These are phyloP conservation scores for Acrocephalus scirpaceus DNA, from an alignment of 2,797 vertebrate genomes.

Conservation along the genomic window DNA sequence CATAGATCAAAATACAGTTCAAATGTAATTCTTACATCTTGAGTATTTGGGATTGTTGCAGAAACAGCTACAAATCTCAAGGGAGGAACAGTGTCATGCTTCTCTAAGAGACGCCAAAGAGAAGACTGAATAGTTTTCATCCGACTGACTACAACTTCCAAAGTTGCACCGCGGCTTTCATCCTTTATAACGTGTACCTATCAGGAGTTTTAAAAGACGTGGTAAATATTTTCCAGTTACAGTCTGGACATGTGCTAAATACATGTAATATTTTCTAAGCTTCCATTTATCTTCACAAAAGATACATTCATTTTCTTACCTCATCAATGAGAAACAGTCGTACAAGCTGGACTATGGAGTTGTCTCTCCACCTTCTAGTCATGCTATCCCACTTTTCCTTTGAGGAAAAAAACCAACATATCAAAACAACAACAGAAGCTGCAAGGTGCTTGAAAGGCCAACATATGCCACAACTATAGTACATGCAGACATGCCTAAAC, in stretches of 20 bases:
- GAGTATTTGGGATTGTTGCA: constrained; percentile 94
- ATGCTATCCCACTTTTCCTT: constrained; percentile 98
- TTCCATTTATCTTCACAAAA: constrained; percentile 16
- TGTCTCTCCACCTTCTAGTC: constrained; percentile 96
- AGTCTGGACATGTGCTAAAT: neutral
- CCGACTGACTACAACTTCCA: constrained; percentile 96
- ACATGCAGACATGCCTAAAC: neutral
- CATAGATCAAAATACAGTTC: neutral
- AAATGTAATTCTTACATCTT: constrained; percentile 85
- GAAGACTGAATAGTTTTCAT: constrained; percentile 93
- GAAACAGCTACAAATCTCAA: constrained; percentile 95
- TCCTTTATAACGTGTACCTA: constrained; percentile 96
- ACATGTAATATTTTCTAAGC: neutral
- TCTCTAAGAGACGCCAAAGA: constrained; percentile 71
- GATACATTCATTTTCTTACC: constrained; percentile 63
- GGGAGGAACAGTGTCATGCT: constrained; percentile 62
- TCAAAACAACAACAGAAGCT: neutral
- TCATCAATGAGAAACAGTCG: constrained; percentile 95
- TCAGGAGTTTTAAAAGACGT: neutral
- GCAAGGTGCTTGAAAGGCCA: neutral
- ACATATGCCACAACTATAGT: neutral
- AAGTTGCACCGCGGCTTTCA: constrained; percentile 90
- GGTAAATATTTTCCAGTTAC: constrained; percentile 23
- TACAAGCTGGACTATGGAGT: constrained; percentile 90
- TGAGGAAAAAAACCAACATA: neutral